phyloP scores from a whole-genome alignment of 2,113 vertebrate species.

The Semnornis frantzii region DNA sequence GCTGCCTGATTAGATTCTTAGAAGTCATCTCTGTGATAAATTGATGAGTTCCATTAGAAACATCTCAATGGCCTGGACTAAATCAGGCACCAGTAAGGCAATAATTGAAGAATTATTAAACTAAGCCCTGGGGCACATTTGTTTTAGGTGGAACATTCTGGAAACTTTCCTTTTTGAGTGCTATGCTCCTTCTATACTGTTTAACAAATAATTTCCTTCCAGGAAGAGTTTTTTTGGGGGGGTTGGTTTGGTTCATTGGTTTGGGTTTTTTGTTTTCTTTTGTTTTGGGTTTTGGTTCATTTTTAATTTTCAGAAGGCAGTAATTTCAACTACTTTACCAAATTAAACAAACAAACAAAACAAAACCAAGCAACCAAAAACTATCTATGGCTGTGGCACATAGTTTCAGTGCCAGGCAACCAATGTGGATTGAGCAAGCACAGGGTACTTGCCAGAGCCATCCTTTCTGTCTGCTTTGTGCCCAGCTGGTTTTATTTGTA shows the following conservation, averaged over 20 bases:
- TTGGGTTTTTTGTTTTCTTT: too few species aligned
- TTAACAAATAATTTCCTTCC: not conserved
- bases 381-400: not conserved
- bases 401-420: not conserved
- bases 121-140: not conserved
- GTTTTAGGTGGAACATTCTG: not conserved
- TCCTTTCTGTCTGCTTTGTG: not conserved
- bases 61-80: conserved; percentile 25
- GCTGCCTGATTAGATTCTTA: conserved; percentile 39
- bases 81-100: conserved; percentile 23
- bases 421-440: not conserved
- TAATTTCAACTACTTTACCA: not conserved
- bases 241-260: too few species aligned
- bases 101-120: conserved; percentile 48
- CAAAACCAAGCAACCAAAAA: not conserved
- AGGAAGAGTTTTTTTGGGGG: not conserved
- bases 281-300: too few species aligned
- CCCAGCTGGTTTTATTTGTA: not conserved
- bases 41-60: conserved; percentile 61
- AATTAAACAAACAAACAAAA: not conserved
- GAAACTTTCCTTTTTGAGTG: not conserved
- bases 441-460: not conserved
- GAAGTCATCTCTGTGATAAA: conserved; percentile 29
- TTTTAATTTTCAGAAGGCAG: not conserved
- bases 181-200: not conserved